Percentiles rank a stretch among this genome's conserved stretches.
Evolutionary conservation across 2,888 invertebrate species (phyloP).

Genomic region (Aromia moschata): DNA sequence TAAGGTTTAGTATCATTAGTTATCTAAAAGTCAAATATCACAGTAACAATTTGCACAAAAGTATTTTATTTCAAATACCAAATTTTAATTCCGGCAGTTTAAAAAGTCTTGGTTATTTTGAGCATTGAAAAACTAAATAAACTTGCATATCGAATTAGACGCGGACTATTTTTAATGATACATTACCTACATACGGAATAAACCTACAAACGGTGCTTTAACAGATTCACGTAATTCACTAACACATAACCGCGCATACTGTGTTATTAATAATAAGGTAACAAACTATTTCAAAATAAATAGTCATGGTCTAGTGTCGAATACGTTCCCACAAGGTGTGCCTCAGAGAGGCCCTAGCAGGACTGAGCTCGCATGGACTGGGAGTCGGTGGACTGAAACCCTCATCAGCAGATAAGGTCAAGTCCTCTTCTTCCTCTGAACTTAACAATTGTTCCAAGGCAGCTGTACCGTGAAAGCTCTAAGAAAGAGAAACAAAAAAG

Average conservation of each 20-base stretch:
- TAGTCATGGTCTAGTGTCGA: conserved; percentile 44
- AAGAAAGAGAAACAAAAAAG: no score
- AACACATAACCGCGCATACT: background rate
- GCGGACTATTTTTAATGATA: background rate
- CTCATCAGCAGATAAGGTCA: conserved; percentile 61
- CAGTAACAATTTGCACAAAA: conserved; percentile 30
- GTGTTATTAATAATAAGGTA: conserved; percentile 21
- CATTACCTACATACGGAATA: conserved; percentile 43
- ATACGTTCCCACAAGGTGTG: conserved; percentile 56
- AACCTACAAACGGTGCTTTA: conserved; percentile 27
- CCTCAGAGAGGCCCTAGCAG: conserved; percentile 54
- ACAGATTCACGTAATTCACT: conserved; percentile 14
- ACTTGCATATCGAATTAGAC: background rate
- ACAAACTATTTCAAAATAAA: conserved; percentile 26
- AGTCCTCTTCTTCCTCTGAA: conserved; percentile 60
- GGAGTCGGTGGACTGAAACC: conserved; percentile 63
- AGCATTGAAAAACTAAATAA: no score
- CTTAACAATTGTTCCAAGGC: conserved; percentile 59
- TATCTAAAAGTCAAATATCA: conserved; percentile 34
- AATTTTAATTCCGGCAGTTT: conserved; percentile 2
- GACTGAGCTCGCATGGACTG: conserved; percentile 60
- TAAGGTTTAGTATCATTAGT: conserved; percentile 10
- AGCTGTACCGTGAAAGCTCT: conserved; percentile 64
- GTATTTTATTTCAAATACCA: no score
- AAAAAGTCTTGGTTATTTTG: conserved; percentile 14